phyloP scores from a whole-genome alignment of 2,113 vertebrate species.

The Butorides virescens region DNA sequence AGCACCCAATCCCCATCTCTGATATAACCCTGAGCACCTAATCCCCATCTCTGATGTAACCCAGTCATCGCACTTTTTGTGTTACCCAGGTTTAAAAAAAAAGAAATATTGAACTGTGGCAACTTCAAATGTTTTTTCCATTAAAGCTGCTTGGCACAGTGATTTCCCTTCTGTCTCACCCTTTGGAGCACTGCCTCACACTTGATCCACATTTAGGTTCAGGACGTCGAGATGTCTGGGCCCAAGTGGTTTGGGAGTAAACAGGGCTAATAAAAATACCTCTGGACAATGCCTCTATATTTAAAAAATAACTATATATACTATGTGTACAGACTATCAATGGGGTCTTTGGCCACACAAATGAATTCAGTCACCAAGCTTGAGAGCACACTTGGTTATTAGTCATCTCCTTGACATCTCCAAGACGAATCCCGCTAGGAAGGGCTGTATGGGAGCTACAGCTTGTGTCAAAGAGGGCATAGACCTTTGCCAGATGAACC shows the following conservation, averaged over 20 bases:
- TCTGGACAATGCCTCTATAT: slow-evolving; percentile 50
- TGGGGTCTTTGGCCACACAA: slow-evolving; percentile 1
- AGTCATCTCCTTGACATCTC: neutral
- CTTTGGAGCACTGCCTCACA: neutral
- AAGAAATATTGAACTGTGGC: neutral
- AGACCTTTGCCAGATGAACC: slow-evolving; percentile 31
- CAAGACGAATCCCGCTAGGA: neutral
- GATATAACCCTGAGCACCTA: neutral
- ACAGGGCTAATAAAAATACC: slow-evolving; percentile 24
- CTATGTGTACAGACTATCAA: neutral
- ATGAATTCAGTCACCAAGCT: neutral
- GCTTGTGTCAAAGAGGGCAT: neutral
- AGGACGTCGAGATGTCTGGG: neutral
- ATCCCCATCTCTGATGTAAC: neutral
- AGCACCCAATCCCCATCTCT: neutral
- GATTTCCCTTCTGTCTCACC: slow-evolving; percentile 11
- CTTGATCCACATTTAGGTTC: slow-evolving; percentile 20
- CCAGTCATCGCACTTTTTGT: neutral
- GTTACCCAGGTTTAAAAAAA: neutral
- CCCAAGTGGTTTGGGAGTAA: slow-evolving; percentile 15
- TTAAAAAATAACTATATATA: slow-evolving; percentile 39
- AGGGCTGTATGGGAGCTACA: neutral
- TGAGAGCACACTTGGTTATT: neutral
- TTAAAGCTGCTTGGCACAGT: neutral
- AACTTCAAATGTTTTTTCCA: slow-evolving; percentile 21